These are phyloP conservation scores for Salarias fasciatus DNA, from an alignment of 2,797 vertebrate genomes.

Conservation along the genomic window DNA sequence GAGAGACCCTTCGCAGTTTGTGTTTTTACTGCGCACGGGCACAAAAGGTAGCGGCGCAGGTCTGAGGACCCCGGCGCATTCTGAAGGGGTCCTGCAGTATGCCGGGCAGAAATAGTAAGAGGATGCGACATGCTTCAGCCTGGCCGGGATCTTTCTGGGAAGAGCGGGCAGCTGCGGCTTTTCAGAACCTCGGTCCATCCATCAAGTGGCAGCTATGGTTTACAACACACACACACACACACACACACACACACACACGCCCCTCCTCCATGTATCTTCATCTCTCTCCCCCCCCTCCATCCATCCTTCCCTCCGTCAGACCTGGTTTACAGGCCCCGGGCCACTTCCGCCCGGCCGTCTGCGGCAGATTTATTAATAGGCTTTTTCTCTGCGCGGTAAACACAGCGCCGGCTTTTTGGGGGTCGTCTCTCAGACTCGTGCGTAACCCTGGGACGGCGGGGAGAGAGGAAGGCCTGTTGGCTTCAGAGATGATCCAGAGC, in stretches of 20 bases:
- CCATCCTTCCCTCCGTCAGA: constrained; percentile 48
- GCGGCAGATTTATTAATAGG: constrained; percentile 76
- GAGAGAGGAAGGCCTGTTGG: constrained; percentile 46
- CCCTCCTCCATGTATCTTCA: constrained; percentile 40
- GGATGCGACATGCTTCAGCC: constrained; percentile 81
- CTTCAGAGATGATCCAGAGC: constrained; percentile 17
- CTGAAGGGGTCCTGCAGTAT: constrained; percentile 71
- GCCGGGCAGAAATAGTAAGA: constrained; percentile 77
- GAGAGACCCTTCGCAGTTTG: constrained; percentile 20
- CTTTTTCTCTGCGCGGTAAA: constrained; percentile 71
- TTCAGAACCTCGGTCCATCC: constrained; percentile 74
- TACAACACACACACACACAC: constrained; percentile 42
- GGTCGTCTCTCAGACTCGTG: constrained; percentile 61
- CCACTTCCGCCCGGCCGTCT: constrained; percentile 75
- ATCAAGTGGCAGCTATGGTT: constrained; percentile 72
- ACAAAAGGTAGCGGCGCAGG: constrained; percentile 27
- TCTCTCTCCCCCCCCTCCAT: constrained; percentile 39
- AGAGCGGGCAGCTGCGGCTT: constrained; percentile 76
- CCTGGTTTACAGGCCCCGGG: constrained; percentile 69
- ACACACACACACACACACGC: constrained; percentile 35
- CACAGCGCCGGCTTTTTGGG: constrained; percentile 57
- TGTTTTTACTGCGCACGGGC: constrained; percentile 45
- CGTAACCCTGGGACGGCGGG: constrained; percentile 47
- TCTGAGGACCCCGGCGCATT: constrained; percentile 58
- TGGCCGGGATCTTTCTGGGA: constrained; percentile 71